Percentiles rank a stretch among this genome's conserved stretches.
Evolutionary conservation across 2,113 vertebrate genomes (phyloP).

Genomic region (Otolemur garnettii): DNA sequence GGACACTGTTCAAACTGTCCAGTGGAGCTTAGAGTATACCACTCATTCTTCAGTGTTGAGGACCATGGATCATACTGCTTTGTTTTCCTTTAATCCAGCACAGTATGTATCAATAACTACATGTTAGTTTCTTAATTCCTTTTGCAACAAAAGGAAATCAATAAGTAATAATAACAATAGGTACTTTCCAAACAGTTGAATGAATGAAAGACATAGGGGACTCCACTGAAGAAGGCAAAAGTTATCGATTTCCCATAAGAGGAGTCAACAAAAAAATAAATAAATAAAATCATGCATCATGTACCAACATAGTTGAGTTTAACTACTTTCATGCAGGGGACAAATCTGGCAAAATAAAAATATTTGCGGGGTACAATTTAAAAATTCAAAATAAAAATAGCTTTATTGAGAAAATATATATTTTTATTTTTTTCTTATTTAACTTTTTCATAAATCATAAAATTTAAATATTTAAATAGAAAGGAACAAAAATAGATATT

Average conservation of each 20-base stretch:
- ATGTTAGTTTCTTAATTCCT: not conserved
- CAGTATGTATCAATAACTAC: not conserved
- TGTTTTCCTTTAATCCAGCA: not conserved
- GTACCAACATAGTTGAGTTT: not conserved
- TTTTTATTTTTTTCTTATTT: slow-evolving; percentile 24
- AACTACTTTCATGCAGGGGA: not conserved
- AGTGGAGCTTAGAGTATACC: not conserved
- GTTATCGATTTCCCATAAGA: not conserved
- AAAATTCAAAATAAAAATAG: slow-evolving; percentile 3
- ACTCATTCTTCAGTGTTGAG: not conserved
- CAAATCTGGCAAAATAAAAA: not conserved
- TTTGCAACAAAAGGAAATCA: not conserved
- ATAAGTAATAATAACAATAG: not conserved
- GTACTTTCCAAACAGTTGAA: not conserved
- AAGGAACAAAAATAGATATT: slow-evolving; percentile 79
- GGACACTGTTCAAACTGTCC: not conserved
- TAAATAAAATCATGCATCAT: not conserved
- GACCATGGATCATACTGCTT: not conserved
- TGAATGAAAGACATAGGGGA: not conserved
- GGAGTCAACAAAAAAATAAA: not conserved
- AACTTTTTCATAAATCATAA: slow-evolving; percentile 84
- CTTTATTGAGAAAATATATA: not conserved
- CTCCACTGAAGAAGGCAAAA: not conserved
- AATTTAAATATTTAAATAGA: slow-evolving; percentile 86
- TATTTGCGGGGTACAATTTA: not conserved